Evolutionary conservation across 2,113 vertebrate species (phyloP).

Genomic region (Todiramphus saurophagus): DNA sequence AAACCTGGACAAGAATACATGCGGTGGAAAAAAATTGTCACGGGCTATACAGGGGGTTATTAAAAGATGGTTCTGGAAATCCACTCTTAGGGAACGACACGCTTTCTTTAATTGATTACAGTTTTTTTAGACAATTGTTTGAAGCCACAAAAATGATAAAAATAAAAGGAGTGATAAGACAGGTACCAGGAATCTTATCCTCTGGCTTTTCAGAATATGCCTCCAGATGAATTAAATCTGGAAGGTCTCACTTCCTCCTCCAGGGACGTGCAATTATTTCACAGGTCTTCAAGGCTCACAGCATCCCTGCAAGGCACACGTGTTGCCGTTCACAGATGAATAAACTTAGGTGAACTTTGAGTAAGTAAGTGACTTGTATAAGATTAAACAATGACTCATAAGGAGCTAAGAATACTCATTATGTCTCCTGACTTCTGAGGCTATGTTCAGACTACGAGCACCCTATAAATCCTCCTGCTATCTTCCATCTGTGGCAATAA

Average conservation of each 20-base stretch:
- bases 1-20: neutral
- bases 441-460: neutral
- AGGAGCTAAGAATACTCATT: neutral
- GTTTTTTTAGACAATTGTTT: neutral
- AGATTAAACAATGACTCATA: neutral
- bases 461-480: neutral
- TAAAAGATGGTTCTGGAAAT: neutral
- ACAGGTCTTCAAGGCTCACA: neutral
- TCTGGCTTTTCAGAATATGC: neutral
- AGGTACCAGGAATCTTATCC: neutral
- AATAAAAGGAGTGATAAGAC: neutral
- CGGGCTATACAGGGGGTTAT: neutral
- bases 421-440: neutral
- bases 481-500: neutral
- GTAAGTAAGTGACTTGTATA: neutral
- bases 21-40: neutral
- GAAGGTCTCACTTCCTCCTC: neutral
- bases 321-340: neutral
- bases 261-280: neutral
- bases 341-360: neutral
- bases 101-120: neutral
- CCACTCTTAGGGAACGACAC: neutral
- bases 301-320: neutral
- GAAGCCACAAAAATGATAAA: neutral
- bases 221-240: neutral